Evolutionary conservation across 2,797 vertebrate genomes (phyloP), one percentile per base, ranked within the genome.

Genomic region (Semaprochilodus insignis): DNA sequence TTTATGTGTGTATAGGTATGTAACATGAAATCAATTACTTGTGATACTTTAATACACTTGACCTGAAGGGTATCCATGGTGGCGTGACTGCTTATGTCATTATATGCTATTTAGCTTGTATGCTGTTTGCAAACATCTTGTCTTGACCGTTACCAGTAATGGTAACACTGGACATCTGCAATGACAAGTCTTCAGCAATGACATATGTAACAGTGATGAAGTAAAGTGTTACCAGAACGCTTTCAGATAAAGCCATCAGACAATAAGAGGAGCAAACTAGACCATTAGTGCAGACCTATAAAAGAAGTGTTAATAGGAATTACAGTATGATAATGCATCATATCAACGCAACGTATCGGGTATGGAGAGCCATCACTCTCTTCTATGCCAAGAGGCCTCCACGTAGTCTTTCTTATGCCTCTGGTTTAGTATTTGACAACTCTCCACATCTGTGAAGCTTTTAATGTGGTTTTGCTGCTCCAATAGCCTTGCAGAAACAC

Each of bases 391-490:
- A 23, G 1, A 31, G 31, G 31, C 6, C 21, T 59, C 16, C 16
- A 0, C 21, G 55, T 63, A 40, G 70, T 70, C 34, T 14, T 57
- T 48, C 55, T 23, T 55, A 65, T 65, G 6, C 31, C 21, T n/a
- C 31, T 48, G 23, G 21, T 75, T 48, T 81, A 44, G 67, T 59
- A 63, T 65, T 48, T 27, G 31, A 81, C 78, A 55, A 13, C 23
- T n/a, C 71, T 74, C 51, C 51, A 52, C 57, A 21, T 63, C 48
- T 54, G 34, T 3, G 6, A 52, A 40, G 0, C 0, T 13, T 48
- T 71, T 78, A 21, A n/a, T 80, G 71, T 13, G n/a, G 8, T 27
- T 81, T 75, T 81, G 62, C 23, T 57, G 62, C 72, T 69, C 63
- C 17, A 57, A 52, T 7, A 54, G 51, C 14, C 51, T 23, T 31